Evolutionary conservation across 2,113 vertebrate genomes (phyloP).

Genomic region (Protobothrops flavoviridis): DNA sequence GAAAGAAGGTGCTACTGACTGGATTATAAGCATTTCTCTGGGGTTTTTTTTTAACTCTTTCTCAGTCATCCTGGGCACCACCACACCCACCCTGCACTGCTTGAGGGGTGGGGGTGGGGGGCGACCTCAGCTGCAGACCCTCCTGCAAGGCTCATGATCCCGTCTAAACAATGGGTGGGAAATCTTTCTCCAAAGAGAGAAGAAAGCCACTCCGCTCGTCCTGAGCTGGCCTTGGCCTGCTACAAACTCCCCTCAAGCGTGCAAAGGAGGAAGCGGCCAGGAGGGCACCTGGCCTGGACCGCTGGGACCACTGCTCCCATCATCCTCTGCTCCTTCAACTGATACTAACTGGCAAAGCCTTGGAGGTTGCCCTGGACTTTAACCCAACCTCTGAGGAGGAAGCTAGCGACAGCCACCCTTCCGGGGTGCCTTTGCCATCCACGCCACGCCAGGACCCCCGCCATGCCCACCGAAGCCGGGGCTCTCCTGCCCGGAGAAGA

Average conservation of each 20-base stretch:
- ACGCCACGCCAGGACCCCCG: background rate
- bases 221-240: background rate
- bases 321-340: background rate
- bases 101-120: background rate
- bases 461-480: background rate
- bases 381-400: background rate
- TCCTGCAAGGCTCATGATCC: background rate
- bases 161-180: background rate
- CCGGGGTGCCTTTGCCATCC: background rate
- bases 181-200: background rate
- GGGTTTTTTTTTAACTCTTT: background rate
- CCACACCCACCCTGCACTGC: fast-evolving
- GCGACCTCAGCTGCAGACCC: background rate
- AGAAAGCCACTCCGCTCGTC: background rate
- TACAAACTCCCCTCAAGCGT: background rate
- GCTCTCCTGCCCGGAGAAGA: background rate
- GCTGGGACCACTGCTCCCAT: background rate
- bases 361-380: background rate
- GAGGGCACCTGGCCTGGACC: background rate
- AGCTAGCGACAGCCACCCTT: background rate
- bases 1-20: background rate
- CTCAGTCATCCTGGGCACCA: background rate
- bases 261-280: background rate
- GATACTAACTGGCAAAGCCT: background rate
- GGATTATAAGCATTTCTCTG: background rate